Base-by-base conservation (phyloP, 2,888 invertebrate genomes). In the Platycnemis pennipes region DNA sequence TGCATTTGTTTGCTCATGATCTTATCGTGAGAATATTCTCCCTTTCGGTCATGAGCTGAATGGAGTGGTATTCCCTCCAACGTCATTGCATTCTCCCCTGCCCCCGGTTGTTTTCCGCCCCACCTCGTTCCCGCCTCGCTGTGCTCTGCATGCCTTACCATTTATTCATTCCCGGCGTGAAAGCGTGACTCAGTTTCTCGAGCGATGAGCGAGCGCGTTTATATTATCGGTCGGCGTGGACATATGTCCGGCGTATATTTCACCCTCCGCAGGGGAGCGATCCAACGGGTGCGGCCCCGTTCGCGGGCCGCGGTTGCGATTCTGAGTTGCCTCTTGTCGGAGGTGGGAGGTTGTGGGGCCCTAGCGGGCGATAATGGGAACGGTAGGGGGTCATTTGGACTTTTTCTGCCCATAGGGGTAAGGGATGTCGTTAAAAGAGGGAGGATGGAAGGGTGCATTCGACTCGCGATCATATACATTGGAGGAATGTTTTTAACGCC, bases 101-200 rank as follows among this genome's bases (percentile, higher is more conserved):
- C 77, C 2, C 77, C 37, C n/a, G 11, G 37, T 63, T 63, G 37
- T 16, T 0, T 77, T 37, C 8, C 77, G 49, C 77, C 77, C 1
- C 63, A 7, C 8, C 77, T 16, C 77, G n/a, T 77, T 0, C 77
- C 37, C 77, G 11, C 0, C 13, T 77, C 37, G 4, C 77, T 31
- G 13, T 77, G 77, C 37, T 11, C 11, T 13, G 77, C 77, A 77
- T 31, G 77, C 77, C 37, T 77, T 16, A 37, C 77, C 37, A 1
- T 77, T 77, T 77, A 77, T 77, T 77, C 77, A 37, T 77, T 77
- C 77, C 37, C 37, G 5, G 26, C 77, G 77, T n/a, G 31, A 77
- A 77, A 77, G 77, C 77, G 77, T 77, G 77, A 77, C 77, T 77
- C 77, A 37, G 77, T 77, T 77, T 37, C 31, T 37, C 77, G 77